phyloP scores from a whole-genome alignment of 2,797 vertebrate species.

The Perdix hodgsoniae region DNA sequence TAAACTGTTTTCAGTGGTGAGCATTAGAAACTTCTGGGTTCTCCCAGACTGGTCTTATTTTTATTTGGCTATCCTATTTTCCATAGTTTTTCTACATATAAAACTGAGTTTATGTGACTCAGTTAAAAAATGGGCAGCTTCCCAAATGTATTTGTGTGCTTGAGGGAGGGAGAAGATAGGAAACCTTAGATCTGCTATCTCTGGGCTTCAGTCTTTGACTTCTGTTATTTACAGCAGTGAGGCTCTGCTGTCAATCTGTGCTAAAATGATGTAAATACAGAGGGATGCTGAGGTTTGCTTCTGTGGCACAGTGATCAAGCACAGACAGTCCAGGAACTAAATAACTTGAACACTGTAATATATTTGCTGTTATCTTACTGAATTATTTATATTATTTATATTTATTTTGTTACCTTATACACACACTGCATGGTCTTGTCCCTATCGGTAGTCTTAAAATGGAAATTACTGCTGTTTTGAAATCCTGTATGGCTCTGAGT shows the following conservation, averaged over 20 bases:
- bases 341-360: background rate
- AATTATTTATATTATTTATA: background rate
- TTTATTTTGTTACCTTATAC: background rate
- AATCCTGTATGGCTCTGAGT: background rate
- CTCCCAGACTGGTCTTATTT: background rate
- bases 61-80: background rate
- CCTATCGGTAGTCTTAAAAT: background rate
- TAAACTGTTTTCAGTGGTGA: background rate
- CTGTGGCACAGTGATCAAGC: background rate
- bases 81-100: background rate
- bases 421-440: background rate
- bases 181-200: background rate
- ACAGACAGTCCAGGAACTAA: background rate
- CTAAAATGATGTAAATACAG: background rate
- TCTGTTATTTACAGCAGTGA: background rate
- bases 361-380: background rate
- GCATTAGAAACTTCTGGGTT: constrained; percentile 12
- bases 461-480: background rate
- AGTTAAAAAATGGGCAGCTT: constrained; percentile 10
- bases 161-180: background rate
- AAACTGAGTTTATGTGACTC: background rate
- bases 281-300: background rate
- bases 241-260: background rate
- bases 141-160: constrained; percentile 10
- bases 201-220: background rate